Evolutionary conservation across 2,888 invertebrate species (phyloP).

Genomic region (Encarsia formosa): DNA sequence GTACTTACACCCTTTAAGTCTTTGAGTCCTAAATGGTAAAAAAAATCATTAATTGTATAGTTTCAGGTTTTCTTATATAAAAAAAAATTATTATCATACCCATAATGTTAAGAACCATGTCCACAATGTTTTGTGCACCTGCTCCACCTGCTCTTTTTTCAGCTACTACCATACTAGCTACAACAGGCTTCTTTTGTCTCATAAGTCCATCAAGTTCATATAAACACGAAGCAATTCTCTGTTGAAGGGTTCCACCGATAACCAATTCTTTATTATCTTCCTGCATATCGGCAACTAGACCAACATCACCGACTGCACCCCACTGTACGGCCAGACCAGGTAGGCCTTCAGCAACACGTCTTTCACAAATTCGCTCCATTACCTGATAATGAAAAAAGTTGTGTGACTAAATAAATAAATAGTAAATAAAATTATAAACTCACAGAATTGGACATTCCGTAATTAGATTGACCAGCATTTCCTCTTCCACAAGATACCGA

Average conservation of each 20-base stretch:
- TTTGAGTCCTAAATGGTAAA: constrained; percentile 41
- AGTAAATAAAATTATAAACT: not conserved
- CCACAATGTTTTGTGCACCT: constrained; percentile 65
- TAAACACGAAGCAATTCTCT: constrained; percentile 79
- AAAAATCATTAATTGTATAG: not conserved
- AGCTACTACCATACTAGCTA: constrained; percentile 82
- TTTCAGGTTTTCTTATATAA: not conserved
- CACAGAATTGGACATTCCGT: constrained; percentile 57
- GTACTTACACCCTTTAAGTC: constrained; percentile 63
- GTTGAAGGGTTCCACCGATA: constrained; percentile 79
- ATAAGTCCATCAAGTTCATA: constrained; percentile 71
- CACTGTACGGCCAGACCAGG: constrained; percentile 61
- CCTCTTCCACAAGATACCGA: constrained; percentile 64
- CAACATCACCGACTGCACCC: constrained; percentile 68
- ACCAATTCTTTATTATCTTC: constrained; percentile 66
- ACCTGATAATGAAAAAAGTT: constrained; percentile 20
- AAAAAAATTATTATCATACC: constrained; percentile 33
- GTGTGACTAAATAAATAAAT: not conserved
- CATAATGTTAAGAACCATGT: constrained; percentile 64
- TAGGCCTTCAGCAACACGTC: constrained; percentile 51
- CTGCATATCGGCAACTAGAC: constrained; percentile 75
- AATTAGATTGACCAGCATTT: constrained; percentile 64
- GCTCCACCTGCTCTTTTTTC: constrained; percentile 67
- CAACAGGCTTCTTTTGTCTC: constrained; percentile 60
- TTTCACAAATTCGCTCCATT: constrained; percentile 61